A percentile compares a stretch with the other conserved stretches of the same genome.
These are phyloP conservation scores for Hypercompe scribonia DNA, from an alignment of 2,888 invertebrate species.

Conservation along the genomic window DNA sequence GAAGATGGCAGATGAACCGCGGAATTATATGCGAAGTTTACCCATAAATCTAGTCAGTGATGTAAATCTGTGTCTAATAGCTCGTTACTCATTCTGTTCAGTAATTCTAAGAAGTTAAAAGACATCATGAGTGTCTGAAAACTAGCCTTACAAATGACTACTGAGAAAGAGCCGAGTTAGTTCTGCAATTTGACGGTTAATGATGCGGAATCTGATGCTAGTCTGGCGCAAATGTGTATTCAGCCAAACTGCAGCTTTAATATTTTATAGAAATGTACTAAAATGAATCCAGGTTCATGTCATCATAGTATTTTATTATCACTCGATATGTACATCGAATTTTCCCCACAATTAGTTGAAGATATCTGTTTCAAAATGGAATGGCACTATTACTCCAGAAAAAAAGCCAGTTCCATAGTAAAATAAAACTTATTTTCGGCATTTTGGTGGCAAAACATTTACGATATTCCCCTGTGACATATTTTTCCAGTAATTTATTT, in stretches of 20 bases:
- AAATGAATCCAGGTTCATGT: too few relatives aligned
- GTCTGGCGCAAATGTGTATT: neutral
- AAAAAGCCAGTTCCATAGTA: too few relatives aligned
- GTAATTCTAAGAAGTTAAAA: conserved; percentile 5
- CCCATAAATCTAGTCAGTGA: neutral
- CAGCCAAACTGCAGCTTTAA: neutral
- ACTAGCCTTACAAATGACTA: neutral
- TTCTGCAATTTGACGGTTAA: neutral
- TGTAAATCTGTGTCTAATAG: conserved; percentile 6
- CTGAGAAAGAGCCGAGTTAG: neutral
- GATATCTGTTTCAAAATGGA: too few relatives aligned
- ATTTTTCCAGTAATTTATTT: too few relatives aligned
- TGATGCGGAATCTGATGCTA: neutral
- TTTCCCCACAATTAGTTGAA: too few relatives aligned
- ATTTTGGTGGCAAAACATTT: too few relatives aligned
- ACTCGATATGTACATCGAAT: too few relatives aligned
- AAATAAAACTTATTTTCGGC: too few relatives aligned
- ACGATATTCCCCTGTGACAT: too few relatives aligned
- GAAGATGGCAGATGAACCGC: neutral
- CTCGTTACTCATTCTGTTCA: conserved; percentile 1
- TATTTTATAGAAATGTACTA: too few relatives aligned
- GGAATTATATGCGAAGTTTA: conserved; percentile 7
- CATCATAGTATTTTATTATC: too few relatives aligned
- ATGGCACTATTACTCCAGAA: too few relatives aligned
- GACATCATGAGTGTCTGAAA: neutral